phyloP scores from a whole-genome alignment of 2,888 invertebrate genomes.

The Polymixis flavicincta region DNA sequence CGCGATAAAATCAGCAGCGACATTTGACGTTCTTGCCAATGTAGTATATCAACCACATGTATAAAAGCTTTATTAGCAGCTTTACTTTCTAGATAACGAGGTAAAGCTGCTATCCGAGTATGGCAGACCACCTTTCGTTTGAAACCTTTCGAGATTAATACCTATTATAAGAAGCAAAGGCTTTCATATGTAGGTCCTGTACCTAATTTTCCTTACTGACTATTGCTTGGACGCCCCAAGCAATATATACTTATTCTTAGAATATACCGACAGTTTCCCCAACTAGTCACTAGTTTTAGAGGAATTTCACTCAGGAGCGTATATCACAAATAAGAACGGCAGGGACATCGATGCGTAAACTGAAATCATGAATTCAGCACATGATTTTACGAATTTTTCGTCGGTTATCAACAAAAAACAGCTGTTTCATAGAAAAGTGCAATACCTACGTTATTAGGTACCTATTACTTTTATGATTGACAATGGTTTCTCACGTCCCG shows the following conservation, averaged over 20 bases:
- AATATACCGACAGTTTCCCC: too few species aligned
- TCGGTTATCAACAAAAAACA: too few species aligned
- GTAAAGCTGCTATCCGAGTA: not conserved
- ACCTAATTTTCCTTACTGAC: not conserved
- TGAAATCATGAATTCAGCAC: too few species aligned
- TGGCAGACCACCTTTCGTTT: not conserved
- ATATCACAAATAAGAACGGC: not conserved
- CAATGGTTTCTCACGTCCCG: constrained; percentile 45
- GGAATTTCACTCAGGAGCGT: not conserved
- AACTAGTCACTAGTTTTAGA: not conserved
- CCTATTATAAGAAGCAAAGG: not conserved
- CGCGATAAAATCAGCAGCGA: too few species aligned
- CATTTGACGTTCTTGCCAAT: too few species aligned
- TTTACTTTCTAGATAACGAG: not conserved
- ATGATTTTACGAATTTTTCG: too few species aligned
- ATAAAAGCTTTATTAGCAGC: not conserved
- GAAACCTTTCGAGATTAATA: not conserved
- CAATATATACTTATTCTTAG: too few species aligned
- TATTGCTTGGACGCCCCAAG: too few species aligned
- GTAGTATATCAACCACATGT: not conserved
- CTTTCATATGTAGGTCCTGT: not conserved
- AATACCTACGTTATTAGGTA: not conserved
- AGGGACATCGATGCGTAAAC: too few species aligned
- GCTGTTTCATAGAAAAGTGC: not conserved
- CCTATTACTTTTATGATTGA: not conserved